Evolutionary conservation across 2,113 vertebrate genomes (phyloP), one percentile per base, ranked within the genome.

Genomic region (Erythrolamprus reginae): DNA sequence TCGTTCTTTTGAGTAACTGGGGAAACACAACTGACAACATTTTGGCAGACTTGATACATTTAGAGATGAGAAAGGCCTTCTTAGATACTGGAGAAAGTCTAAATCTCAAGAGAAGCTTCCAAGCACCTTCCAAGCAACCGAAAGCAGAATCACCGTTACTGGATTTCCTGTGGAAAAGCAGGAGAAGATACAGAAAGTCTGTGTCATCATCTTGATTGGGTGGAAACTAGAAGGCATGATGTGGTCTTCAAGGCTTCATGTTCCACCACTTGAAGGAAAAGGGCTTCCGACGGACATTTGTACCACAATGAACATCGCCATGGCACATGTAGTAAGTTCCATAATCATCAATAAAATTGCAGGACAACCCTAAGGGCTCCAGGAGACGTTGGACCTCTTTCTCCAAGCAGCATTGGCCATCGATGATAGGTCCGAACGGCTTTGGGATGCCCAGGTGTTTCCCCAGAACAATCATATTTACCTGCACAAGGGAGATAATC

Each of bases 401-500:
- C 95, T 99, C 98, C 91, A 99, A 94, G 90, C 96, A 98, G 84
- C 98, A 99, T 50, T 15, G 93, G 4, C 97, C 98, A 0, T 97
- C 33, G 90, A 99, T 94, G 92, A 94, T 42, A 0, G 98, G 98
- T 1, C 98, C 98, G 0, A 98, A 99, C 1, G 98, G 98, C 88
- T 99, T 99, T 2, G 98, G 98, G 92, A 99, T 98, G 90, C 98
- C 98, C 47, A 99, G 96, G 90, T 97, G 87, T 42, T 95, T 97
- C 21, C 97, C 98, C 94, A 99, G 94, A 17, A 99, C 98, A 1
- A 99, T 95, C 98, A 99, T 98, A 95, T 99, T 99, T 82, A 99
- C 98, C 98, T 99, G 94, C n/a, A 23, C 56, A 61, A 1, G 7
- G 1, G 19, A 61, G 2, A 53, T 2, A 53, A 50, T 2, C 17